A percentile compares a stretch with the other conserved stretches of the same genome.
These are phyloP conservation scores for Nyctereutes procyonoides DNA, from an alignment of 2,113 vertebrate species.

Conservation along the genomic window DNA sequence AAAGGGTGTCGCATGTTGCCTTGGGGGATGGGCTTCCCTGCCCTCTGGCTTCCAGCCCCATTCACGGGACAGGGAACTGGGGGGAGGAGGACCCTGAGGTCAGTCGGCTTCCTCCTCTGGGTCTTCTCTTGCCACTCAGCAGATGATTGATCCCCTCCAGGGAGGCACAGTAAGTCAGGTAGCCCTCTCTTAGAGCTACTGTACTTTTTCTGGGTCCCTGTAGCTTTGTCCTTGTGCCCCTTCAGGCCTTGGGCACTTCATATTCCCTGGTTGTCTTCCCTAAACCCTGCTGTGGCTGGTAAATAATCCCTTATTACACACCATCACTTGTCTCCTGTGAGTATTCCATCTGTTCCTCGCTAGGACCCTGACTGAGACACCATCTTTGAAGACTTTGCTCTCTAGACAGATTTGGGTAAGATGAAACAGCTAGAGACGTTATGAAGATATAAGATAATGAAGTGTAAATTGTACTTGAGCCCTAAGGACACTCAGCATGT, in stretches of 20 bases:
- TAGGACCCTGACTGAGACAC: background rate
- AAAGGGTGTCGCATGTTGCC: background rate
- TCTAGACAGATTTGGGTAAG: background rate
- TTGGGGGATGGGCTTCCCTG: background rate
- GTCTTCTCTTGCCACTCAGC: background rate
- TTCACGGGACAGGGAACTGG: background rate
- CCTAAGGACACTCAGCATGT: conserved; percentile 19
- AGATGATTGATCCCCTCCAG: background rate
- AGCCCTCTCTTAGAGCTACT: background rate
- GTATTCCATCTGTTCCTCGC: background rate
- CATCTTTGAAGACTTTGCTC: background rate
- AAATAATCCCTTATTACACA: background rate
- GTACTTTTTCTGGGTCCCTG: background rate
- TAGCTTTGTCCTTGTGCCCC: background rate
- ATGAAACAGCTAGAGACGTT: background rate
- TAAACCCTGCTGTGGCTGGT: background rate
- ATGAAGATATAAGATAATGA: conserved; percentile 33
- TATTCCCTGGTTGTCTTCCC: background rate
- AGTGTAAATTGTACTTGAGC: conserved; percentile 11
- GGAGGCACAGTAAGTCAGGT: background rate
- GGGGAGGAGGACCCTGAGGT: background rate
- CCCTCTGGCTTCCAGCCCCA: background rate
- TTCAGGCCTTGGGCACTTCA: no score
- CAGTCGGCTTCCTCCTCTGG: background rate
- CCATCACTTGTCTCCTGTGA: background rate